Base-by-base conservation (phyloP, 2,797 vertebrate species). In the Meda fulgida region DNA sequence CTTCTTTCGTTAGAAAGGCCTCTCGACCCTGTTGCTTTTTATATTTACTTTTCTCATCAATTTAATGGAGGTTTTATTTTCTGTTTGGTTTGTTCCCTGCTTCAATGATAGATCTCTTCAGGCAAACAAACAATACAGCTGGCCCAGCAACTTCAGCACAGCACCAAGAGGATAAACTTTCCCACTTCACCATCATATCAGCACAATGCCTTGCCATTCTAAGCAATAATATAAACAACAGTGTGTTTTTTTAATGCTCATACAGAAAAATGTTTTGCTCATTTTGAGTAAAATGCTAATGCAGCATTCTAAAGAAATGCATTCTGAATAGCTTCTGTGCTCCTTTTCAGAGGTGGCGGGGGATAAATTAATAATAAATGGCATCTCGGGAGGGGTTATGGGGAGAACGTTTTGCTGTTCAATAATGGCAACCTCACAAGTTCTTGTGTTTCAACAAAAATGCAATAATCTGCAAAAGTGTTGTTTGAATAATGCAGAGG, bases 401-500 rank as follows among this genome's bases (percentile, higher is more conserved):
- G 78, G 71, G 79, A 70, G 58, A 84, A 80, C 80, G 72, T 65
- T 38, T 66, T 89, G 87, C 89, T 92, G 89, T 92, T 93, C 91
- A 93, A 93, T 94, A 94, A 93, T 67, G 63, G 88, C 90, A 91
- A 84, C 89, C 88, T 81, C 88, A 88, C 89, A 90, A 93, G 88
- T 93, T 94, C 84, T 88, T 89, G 92, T 93, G 90, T 94, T 90
- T 91, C 85, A 76, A 88, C 84, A 46, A 78, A 95, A 94, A 94
- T 90, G 92, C 94, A 95, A 94, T 94, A 95, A 94, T 90, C 91
- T 92, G 92, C 92, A 93, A 94, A 94, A 95, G 89, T 92, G 91
- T 92, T 91, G 90, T 91, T 90, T 95, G 93, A 95, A 95, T 96
- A 94, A 95, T 95, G 94, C 92, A 95, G 91, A 87, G 88, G 91